A percentile compares a stretch with the other conserved stretches of the same genome.
phyloP scores from a whole-genome alignment of 2,113 vertebrate species.

The Neogale vison region DNA sequence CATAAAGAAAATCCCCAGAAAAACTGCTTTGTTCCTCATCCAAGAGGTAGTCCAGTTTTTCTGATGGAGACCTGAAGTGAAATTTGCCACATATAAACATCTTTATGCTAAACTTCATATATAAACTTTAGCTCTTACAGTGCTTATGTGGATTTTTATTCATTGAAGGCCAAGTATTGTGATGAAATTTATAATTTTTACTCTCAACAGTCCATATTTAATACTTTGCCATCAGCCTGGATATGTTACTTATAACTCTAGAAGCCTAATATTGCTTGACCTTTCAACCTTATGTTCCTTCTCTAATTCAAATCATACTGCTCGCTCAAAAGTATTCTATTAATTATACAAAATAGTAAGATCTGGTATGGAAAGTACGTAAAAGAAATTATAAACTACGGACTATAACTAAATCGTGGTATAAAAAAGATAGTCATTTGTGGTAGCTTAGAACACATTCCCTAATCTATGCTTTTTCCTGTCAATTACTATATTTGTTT shows the following conservation, averaged over 20 bases:
- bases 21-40: not conserved
- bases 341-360: not conserved
- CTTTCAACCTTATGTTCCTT: constrained; percentile 20
- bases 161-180: not conserved
- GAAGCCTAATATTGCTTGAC: not conserved
- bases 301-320: not conserved
- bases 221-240: not conserved
- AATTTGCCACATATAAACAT: not conserved
- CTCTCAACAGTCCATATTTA: not conserved
- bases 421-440: not conserved
- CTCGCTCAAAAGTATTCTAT: not conserved
- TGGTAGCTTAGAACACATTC: not conserved
- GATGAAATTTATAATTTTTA: not conserved
- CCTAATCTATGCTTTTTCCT: not conserved
- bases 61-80: not conserved
- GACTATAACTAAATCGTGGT: not conserved
- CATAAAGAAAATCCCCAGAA: not conserved
- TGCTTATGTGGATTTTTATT: not conserved
- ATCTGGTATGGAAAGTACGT: not conserved
- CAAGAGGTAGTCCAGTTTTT: not conserved
- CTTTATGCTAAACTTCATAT: not conserved
- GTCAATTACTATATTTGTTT: constrained; percentile 9
- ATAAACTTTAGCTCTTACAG: not conserved
- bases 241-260: not conserved
- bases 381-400: not conserved